Evolutionary conservation across 2,888 invertebrate genomes (phyloP).

Genomic region (Eretmocerus hayati): DNA sequence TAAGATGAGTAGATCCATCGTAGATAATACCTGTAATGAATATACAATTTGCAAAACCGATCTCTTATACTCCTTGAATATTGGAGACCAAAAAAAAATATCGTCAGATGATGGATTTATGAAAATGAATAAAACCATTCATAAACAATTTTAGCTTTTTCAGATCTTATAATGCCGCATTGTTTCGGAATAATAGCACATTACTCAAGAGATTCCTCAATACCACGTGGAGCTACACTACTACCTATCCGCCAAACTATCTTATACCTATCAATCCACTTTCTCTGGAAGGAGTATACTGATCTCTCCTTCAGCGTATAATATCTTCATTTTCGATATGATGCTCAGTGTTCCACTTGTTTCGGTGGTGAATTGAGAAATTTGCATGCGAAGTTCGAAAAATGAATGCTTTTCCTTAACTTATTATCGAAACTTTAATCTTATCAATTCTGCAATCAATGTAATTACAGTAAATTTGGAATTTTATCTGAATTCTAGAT

Average conservation of each 20-base stretch:
- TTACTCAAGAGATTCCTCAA: conserved; percentile 17
- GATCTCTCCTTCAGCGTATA: not conserved
- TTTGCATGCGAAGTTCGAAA: too few species aligned
- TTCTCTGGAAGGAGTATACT: conserved; percentile 6
- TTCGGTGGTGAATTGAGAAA: too few species aligned
- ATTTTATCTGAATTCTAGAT: too few species aligned
- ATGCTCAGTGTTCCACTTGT: conserved; percentile 7
- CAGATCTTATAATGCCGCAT: conserved; percentile 15
- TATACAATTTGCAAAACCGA: too few species aligned
- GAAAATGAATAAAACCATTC: conserved; percentile 5
- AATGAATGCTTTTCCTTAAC: too few species aligned
- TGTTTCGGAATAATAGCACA: conserved; percentile 20
- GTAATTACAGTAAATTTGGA: too few species aligned
- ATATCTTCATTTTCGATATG: conserved; percentile 19
- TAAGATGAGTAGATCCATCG: too few species aligned
- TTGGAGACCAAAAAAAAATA: too few species aligned
- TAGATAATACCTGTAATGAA: too few species aligned
- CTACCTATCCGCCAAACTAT: conserved; percentile 11
- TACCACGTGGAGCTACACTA: conserved; percentile 14
- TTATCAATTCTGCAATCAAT: too few species aligned
- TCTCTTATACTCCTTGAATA: too few species aligned
- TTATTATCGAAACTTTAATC: too few species aligned
- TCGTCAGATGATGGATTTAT: not conserved
- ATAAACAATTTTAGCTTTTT: conserved; percentile 12
- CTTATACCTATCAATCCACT: conserved; percentile 21